Base-by-base conservation (phyloP, 2,797 vertebrate genomes). In the Scomberomorus guttatus region DNA sequence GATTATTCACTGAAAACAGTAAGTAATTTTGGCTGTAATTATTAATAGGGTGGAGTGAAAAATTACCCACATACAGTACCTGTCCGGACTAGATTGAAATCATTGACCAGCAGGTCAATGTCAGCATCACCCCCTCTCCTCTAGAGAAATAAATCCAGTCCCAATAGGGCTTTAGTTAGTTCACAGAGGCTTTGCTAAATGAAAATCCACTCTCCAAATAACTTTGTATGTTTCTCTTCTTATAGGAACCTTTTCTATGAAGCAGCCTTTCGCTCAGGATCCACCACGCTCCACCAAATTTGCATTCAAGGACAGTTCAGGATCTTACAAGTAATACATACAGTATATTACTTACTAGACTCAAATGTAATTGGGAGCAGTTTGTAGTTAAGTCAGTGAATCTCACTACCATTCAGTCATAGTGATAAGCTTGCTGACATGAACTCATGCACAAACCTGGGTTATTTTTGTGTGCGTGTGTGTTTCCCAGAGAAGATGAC, bases 401-500 rank as follows among this genome's bases (percentile, higher is more conserved):
- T 76, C 22, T 68, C 20, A 44, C 24, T 5, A 32, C 9, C 18
- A 32, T 69, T 57, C 18, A 29, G 52, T n/a, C 25, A 29, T 29
- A 71, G 22, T 27, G 12, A 15, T 27, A 32, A 63, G 24, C 48
- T 27, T 12, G 1, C 20, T 11, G 5, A 22, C 32, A 34, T 34
- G 32, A 34, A 34, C 34, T 34, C 3, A 5, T 55, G 29, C n/a
- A 10, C 56, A n/a, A 48, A 42, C 5, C 12, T 42, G 39, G 9
- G 5, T 22, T 66, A 14, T 60, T 37, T 24, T 3, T 29, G 6
- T 34, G 5, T 51, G 15, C 48, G 4, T 44, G 9, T 37, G 6
- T 76, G 9, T 50, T 24, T 58, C 18, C 3, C 69, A 97, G 96
- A 91, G 96, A 97, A 51, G 97, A 97, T 0, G 96, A 97, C 27